Evolutionary conservation across 2,797 vertebrate species (phyloP).

Genomic region (Enteromius thamalakanensis): DNA sequence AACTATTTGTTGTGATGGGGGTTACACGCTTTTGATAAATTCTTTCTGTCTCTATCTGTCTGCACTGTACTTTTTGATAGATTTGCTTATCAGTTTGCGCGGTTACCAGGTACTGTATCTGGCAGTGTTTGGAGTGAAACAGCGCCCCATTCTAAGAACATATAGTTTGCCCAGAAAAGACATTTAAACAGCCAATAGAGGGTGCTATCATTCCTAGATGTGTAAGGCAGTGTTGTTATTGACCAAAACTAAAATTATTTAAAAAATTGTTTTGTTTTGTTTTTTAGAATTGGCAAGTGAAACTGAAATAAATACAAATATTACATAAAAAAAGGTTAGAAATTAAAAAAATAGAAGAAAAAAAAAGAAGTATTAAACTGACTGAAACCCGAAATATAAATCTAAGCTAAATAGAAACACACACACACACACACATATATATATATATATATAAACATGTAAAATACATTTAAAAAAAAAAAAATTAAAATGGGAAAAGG

Average conservation of each 20-base stretch:
- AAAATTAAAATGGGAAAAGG: neutral
- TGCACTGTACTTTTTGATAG: constrained; percentile 13
- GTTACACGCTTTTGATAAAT: neutral
- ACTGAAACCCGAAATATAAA: neutral
- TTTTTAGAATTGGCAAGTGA: neutral
- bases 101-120: neutral
- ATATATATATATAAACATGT: too few relatives aligned
- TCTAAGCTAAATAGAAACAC: neutral
- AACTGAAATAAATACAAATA: neutral
- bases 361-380: too few relatives aligned
- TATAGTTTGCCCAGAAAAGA: neutral
- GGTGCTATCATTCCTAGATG: neutral
- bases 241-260: neutral
- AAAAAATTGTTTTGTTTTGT: too few relatives aligned
- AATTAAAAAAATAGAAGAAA: too few relatives aligned
- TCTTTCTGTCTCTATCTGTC: neutral
- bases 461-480: neutral
- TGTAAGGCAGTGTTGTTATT: neutral
- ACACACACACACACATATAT: too few relatives aligned
- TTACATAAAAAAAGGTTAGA: too few relatives aligned
- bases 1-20: constrained; percentile 38
- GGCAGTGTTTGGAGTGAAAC: neutral
- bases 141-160: neutral
- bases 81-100: neutral
- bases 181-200: neutral